Percentiles rank a stretch among this genome's conserved stretches.
Conservation (phyloP, 2,888 invertebrate species). For the Eupithecia pulchellata region DNA sequence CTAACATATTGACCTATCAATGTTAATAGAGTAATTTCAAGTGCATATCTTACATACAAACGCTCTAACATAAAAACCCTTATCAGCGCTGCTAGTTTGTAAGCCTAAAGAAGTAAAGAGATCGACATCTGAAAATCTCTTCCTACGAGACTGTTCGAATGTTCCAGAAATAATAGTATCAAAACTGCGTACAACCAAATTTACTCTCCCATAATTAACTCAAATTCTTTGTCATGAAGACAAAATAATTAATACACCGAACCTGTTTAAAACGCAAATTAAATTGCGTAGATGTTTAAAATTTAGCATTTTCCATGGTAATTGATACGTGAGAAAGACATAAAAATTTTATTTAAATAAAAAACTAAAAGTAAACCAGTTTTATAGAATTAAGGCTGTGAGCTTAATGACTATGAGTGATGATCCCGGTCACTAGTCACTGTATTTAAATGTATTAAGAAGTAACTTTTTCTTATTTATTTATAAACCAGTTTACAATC, state of each 20-base stretch:
- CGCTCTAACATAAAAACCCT: too few species aligned
- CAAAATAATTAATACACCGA: not conserved
- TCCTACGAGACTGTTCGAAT: not conserved
- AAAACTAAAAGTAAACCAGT: slow-evolving; percentile 22
- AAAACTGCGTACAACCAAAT: not conserved
- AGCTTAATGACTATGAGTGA: not conserved
- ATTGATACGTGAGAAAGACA: slow-evolving; percentile 35
- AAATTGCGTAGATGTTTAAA: slow-evolving; percentile 23
- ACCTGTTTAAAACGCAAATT: slow-evolving; percentile 18
- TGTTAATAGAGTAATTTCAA: not conserved
- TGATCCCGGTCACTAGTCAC: not conserved
- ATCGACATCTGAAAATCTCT: too few species aligned
- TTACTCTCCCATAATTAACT: not conserved
- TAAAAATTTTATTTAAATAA: slow-evolving; percentile 20
- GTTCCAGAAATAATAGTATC: not conserved
- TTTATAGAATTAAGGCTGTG: slow-evolving; percentile 7
- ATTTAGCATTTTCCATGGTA: slow-evolving; percentile 23
- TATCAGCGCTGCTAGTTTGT: too few species aligned
- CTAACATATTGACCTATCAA: not conserved
- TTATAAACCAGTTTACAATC: slow-evolving; percentile 1
- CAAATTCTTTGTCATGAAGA: not conserved
- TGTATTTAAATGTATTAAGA: not conserved
- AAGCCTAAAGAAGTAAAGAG: too few species aligned
- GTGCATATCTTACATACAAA: too few species aligned
- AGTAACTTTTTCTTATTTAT: not conserved